Conservation (phyloP, 2,797 vertebrate species). For the Podarcis siculus region DNA sequence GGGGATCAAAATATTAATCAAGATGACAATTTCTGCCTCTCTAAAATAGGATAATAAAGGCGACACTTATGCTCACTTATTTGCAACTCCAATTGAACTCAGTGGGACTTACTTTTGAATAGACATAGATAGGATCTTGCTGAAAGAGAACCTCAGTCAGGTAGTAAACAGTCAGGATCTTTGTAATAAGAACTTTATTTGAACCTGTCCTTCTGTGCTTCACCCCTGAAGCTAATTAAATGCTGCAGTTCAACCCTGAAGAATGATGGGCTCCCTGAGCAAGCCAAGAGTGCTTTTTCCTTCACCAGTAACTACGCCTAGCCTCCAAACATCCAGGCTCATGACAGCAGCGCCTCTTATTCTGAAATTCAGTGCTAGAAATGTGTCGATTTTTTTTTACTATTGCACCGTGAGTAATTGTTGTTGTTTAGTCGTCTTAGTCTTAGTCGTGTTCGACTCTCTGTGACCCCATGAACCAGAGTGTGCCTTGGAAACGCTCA, state of each 20-base stretch:
- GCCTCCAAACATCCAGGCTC: neutral
- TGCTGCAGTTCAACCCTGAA: neutral
- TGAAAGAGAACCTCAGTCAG: neutral
- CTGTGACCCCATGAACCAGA: no score
- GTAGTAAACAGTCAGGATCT: neutral
- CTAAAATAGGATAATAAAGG: neutral
- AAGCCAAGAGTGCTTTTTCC: neutral
- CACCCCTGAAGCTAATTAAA: neutral
- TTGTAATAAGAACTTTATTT: neutral
- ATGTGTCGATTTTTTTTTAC: neutral
- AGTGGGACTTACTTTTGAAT: no score
- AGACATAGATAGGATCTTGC: neutral
- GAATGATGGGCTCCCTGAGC: neutral
- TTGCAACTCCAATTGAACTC: no score
- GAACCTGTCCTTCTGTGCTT: neutral
- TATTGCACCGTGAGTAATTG: neutral
- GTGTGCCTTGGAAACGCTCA: no score
- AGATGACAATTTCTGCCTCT: neutral
- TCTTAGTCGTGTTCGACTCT: no score
- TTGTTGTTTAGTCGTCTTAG: no score
- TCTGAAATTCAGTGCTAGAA: neutral
- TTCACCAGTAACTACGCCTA: neutral
- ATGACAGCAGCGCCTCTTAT: neutral
- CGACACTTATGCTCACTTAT: no score
- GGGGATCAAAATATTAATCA: neutral